Conservation (phyloP, 37 sponge, comb jelly and placozoan genomes). For the Sycon ciliatum region DNA sequence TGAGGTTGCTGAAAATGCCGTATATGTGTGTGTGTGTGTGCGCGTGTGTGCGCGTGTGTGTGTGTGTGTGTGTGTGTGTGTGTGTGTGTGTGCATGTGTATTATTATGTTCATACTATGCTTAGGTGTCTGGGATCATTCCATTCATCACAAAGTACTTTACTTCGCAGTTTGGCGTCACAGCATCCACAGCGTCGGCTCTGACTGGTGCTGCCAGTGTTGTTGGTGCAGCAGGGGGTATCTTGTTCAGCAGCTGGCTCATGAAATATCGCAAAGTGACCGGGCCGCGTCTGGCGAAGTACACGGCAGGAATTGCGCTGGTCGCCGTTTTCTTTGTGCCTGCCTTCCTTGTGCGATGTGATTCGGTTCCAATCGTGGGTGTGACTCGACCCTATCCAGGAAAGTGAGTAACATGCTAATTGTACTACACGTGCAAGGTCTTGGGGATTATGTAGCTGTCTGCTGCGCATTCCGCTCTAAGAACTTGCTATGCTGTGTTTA, state of each 20-base stretch:
- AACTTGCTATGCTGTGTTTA: no score
- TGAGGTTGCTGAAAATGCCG: no score
- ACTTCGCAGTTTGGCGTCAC: conserved; percentile 33
- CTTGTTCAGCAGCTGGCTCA: conserved; percentile 9
- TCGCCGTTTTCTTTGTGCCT: conserved; percentile 18
- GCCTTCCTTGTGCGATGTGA: conserved; percentile 33
- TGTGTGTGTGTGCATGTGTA: no score
- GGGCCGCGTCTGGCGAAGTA: conserved; percentile 37
- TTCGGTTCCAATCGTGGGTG: conserved; percentile 24
- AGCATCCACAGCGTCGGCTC: conserved; percentile 17
- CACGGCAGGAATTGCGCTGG: conserved; percentile 11
- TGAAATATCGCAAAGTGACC: conserved; percentile 1
- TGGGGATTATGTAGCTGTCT: no score
- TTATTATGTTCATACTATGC: no score
- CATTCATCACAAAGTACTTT: conserved; percentile 42
- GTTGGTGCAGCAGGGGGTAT: neutral
- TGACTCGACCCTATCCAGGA: neutral
- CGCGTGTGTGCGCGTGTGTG: no score
- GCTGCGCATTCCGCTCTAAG: no score
- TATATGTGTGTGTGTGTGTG: no score
- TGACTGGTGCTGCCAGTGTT: conserved; percentile 24
- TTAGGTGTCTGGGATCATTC: conserved; percentile 24
- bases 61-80: no score
- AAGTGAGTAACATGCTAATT: neutral
- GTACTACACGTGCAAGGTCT: no score